Evolutionary conservation across 2,797 vertebrate genomes (phyloP).

Genomic region (Epinephelus malabaricus): DNA sequence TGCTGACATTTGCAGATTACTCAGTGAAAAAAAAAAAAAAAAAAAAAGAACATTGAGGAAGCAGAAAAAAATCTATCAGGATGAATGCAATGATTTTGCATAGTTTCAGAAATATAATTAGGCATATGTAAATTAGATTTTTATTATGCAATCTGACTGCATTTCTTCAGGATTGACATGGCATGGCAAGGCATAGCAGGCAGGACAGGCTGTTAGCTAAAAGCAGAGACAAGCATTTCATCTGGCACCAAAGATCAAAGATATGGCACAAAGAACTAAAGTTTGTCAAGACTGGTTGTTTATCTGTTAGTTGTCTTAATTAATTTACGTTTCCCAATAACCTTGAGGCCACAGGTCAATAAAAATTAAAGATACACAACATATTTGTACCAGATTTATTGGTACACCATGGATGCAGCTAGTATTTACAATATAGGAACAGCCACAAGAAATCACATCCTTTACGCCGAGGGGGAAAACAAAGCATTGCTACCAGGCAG

Average conservation of each 20-base stretch:
- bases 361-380: not conserved
- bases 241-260: not conserved
- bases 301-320: constrained; percentile 6
- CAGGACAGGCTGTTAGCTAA: constrained; percentile 64
- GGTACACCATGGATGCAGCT: not conserved
- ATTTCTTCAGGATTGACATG: constrained; percentile 47
- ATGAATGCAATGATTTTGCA: not conserved
- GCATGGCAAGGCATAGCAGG: constrained; percentile 77
- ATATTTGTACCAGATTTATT: not conserved
- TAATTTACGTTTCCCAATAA: constrained; percentile 1
- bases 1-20: constrained; percentile 25
- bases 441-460: no score
- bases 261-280: not conserved
- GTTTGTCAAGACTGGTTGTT: not conserved
- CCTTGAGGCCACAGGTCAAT: not conserved
- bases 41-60: not conserved
- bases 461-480: no score
- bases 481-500: no score
- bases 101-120: not conserved
- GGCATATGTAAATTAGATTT: not conserved
- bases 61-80: not conserved
- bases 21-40: not conserved
- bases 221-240: constrained; percentile 56
- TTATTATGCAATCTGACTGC: constrained; percentile 1
- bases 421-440: no score